phyloP scores from a whole-genome alignment of 2,797 vertebrate species.

The Prionace glauca region DNA sequence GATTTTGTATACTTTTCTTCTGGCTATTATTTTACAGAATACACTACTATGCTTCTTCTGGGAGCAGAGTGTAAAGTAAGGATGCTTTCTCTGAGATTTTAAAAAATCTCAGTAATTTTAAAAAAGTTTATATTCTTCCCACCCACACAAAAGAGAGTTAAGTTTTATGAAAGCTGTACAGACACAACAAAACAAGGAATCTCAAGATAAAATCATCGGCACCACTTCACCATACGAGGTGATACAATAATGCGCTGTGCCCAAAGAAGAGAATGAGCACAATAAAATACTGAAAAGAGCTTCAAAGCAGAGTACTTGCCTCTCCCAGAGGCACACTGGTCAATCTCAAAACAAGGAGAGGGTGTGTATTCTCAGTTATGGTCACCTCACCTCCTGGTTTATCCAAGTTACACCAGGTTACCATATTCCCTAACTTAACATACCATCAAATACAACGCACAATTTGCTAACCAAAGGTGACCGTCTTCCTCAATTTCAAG shows the following conservation, averaged over 20 bases:
- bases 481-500: neutral
- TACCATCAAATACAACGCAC: neutral
- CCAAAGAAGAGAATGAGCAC: neutral
- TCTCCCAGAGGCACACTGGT: neutral
- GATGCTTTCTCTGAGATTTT: neutral
- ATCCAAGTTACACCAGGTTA: neutral
- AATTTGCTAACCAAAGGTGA: neutral
- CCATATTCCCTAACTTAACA: neutral
- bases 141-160: neutral
- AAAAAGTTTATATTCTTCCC: neutral
- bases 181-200: neutral
- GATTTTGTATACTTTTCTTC: neutral
- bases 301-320: neutral
- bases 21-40: neutral
- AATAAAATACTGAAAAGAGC: neutral
- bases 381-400: neutral
- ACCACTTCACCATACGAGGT: neutral
- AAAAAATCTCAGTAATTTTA: constrained; percentile 18
- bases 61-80: neutral
- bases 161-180: neutral
- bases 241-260: neutral
- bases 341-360: neutral
- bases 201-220: neutral
- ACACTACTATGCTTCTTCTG: neutral
- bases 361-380: neutral